Base-by-base conservation (phyloP, 2,113 vertebrate species). In the Salvelinus fontinalis region DNA sequence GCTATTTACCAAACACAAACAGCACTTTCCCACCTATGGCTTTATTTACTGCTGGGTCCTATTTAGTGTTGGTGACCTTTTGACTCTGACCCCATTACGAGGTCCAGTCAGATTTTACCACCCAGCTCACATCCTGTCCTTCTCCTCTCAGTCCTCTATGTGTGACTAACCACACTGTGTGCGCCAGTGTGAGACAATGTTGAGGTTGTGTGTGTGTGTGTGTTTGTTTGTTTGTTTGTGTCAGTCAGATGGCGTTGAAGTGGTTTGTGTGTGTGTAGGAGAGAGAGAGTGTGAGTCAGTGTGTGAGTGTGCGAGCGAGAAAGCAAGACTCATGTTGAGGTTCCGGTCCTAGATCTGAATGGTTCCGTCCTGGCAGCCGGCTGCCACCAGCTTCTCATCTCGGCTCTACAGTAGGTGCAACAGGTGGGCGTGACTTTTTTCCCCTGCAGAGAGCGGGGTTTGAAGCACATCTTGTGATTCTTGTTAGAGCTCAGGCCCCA, bases 271-370 rank as follows among this genome's bases (percentile, higher is more conserved):
- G 34, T 2, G 6, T 39, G 34, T 8, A n/a, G n/a, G 24, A 31
- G 34, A 39, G 34, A 44, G 39, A 9, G 39, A 44, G 8, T 44
- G 34, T 39, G 7, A 39, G 39, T 39, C 39, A 39, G 8, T 39
- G 8, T 6, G 34, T 39, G 34, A 39, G 13, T 34, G 66, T 24
- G 34, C 20, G 20, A 44, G 18, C 8, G 18, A 22, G 18, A 22
- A 22, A 59, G 1, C 24, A 67, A 73, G 12, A 92, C 97, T 97
- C 91, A 99, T 97, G 59, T 87, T 98, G 83, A 99, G 84, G 89
- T 97, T 99, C 77, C 96, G 92, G 78, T 99, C 98, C 97, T 97
- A 99, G 88, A 99, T 96, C 91, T 99, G 98, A 81, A 99, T 97
- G 86, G 95, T 96, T 60, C 97, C 97, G 69, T 99, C 95, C 86